Percentiles rank a stretch among this genome's conserved stretches.
phyloP scores from a whole-genome alignment of 2,797 vertebrate species.

The Gambelia wislizenii region DNA sequence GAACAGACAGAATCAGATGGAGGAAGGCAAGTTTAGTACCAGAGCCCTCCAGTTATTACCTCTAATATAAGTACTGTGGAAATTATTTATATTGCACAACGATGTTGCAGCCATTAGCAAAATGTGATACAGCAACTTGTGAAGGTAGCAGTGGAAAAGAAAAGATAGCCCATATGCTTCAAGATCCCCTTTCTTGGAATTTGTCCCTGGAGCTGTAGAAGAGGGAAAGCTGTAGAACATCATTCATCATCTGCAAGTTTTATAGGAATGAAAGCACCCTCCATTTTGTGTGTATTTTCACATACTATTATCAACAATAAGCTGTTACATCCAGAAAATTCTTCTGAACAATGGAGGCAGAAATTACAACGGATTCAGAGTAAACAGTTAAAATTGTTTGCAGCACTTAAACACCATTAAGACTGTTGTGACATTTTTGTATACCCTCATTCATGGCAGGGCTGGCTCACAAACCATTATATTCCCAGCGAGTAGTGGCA shows the following conservation, averaged over 20 bases:
- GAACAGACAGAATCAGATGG: neutral
- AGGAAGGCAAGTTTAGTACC: neutral
- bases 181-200: slow-evolving; percentile 73
- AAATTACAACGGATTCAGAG: slow-evolving; percentile 75
- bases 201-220: slow-evolving; percentile 69
- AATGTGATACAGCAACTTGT: slow-evolving; percentile 49
- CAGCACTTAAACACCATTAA: slow-evolving; percentile 80
- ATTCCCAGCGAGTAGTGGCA: slow-evolving; percentile 63
- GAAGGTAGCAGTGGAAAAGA: slow-evolving; percentile 58
- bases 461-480: slow-evolving; percentile 58
- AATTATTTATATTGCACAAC: slow-evolving; percentile 58
- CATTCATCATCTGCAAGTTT: slow-evolving; percentile 70
- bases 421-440: slow-evolving; percentile 80
- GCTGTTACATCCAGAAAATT: slow-evolving; percentile 76
- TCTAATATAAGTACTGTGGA: neutral
- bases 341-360: slow-evolving; percentile 76
- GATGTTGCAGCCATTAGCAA: slow-evolving; percentile 58
- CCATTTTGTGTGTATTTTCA: slow-evolving; percentile 79
- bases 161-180: slow-evolving; percentile 79
- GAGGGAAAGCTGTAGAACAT: slow-evolving; percentile 69
- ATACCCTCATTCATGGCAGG: slow-evolving; percentile 64
- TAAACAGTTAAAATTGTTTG: slow-evolving; percentile 73
- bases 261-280: slow-evolving; percentile 76
- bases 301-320: slow-evolving; percentile 57
- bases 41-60: neutral